Base-by-base conservation (phyloP, 2,888 invertebrate species). In the Neoaliturus tenellus region DNA sequence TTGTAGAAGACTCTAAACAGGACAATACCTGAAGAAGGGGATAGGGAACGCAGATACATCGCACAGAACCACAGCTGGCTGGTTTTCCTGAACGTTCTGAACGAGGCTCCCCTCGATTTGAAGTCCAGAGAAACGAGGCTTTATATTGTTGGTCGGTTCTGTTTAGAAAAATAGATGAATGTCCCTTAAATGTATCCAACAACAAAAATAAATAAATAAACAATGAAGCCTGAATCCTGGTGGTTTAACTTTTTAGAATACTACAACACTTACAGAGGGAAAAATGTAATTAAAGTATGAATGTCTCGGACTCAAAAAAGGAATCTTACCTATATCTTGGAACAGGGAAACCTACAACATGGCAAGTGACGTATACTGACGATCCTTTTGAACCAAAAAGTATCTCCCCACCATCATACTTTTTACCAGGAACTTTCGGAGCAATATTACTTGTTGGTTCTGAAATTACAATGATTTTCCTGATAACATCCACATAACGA, bases 51-150 rank as follows among this genome's bases (percentile, higher is more conserved):
- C 91, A 84, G 90, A 90, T 33, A 90, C 90, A 71, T 88, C 90
- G 86, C 93, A 93, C 87, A 92, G 91, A 83, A 93, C 89, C 89
- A 91, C 91, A 85, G 91, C 90, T 14, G 91, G 89, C 81, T 91
- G 10, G 25, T 69, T 48, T 20, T 5, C 33, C 23, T 23, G 31
- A 48, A 83, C 31, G n/a, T 23, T 75, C 35, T 58, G 67, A 8
- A 83, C 80, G 6, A 83, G 75, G 33, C 83, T 83, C 25, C 83
- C 83, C 41, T 83, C 80, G 17, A 83, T 83, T 33, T 83, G 62
- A 31, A 67, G 41, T 12, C 83, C 83, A 48, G 55, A 67, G 41
- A 67, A 67, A 8, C 41, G 39, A 20, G 83, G 83, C 31, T 83
- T 69, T 0, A 83, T 80, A 28, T 83, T 83, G 28, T 80, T 83